These are phyloP conservation scores for Hassar affinis DNA, from an alignment of 2,113 vertebrate species.

Conservation along the genomic window DNA sequence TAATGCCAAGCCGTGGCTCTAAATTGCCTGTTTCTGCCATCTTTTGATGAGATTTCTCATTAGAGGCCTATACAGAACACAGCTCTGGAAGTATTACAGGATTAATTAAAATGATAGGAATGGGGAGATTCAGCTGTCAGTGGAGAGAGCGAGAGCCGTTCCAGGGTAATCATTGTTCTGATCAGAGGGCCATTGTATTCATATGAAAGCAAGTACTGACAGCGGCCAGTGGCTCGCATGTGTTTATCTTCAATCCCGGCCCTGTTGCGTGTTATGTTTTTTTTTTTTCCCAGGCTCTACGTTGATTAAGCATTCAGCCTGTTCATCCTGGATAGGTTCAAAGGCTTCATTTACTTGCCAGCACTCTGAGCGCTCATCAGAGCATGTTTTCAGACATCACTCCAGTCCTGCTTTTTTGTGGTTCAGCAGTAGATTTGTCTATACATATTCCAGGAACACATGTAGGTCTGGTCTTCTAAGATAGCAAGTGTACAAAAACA, in stretches of 20 bases:
- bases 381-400: slow-evolving; percentile 52
- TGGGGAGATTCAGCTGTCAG: slow-evolving; percentile 65
- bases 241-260: slow-evolving; percentile 66
- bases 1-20: slow-evolving; percentile 55
- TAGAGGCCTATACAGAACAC: slow-evolving; percentile 69
- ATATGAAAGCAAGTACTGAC: slow-evolving; percentile 65
- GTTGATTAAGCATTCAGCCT: slow-evolving; percentile 66
- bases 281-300: slow-evolving; percentile 33
- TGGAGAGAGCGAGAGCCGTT: slow-evolving; percentile 57
- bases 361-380: slow-evolving; percentile 53
- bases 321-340: slow-evolving; percentile 63
- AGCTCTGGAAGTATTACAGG: slow-evolving; percentile 73
- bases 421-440: slow-evolving; percentile 59
- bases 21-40: slow-evolving; percentile 65
- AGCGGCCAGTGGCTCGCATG: slow-evolving; percentile 56
- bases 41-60: slow-evolving; percentile 76
- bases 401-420: slow-evolving; percentile 40
- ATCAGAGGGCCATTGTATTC: slow-evolving; percentile 74
- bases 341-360: slow-evolving; percentile 66
- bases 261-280: slow-evolving; percentile 50
- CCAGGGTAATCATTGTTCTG: slow-evolving; percentile 71
- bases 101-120: slow-evolving; percentile 78
- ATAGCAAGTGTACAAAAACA: background rate
- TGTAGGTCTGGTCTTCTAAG: slow-evolving; percentile 20
- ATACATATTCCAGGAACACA: slow-evolving; percentile 43